Evolutionary conservation across 2,888 invertebrate species (phyloP).

Genomic region (Eupithecia tripunctaria): DNA sequence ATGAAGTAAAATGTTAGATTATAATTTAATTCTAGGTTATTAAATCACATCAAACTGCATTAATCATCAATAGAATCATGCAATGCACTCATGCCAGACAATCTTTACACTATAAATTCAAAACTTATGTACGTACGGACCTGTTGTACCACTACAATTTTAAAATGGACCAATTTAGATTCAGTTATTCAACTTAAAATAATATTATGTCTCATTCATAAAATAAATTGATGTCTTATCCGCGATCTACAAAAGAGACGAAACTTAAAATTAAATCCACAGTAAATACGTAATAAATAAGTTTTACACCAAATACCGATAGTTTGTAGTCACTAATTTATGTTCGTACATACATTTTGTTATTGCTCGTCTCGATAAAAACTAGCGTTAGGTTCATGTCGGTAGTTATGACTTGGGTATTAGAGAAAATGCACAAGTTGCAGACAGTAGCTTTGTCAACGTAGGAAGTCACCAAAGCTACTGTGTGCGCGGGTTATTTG

Average conservation of each 20-base stretch:
- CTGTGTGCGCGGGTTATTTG: constrained; percentile 42
- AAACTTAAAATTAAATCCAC: constrained; percentile 59
- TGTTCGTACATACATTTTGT: constrained; percentile 68
- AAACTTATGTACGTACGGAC: constrained; percentile 72
- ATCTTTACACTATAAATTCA: constrained; percentile 58
- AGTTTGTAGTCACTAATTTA: constrained; percentile 32
- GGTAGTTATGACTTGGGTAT: constrained; percentile 44
- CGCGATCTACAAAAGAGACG: constrained; percentile 49
- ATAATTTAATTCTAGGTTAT: constrained; percentile 39
- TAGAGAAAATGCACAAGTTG: constrained; percentile 35
- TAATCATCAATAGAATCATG: constrained; percentile 65
- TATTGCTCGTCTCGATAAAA: constrained; percentile 63
- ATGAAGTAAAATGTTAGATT: constrained; percentile 39
- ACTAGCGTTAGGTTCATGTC: constrained; percentile 47
- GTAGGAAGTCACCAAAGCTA: constrained; percentile 24
- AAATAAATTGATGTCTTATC: constrained; percentile 52
- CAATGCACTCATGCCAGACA: constrained; percentile 71
- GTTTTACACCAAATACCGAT: constrained; percentile 57
- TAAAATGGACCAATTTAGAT: constrained; percentile 61
- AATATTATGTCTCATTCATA: constrained; percentile 70
- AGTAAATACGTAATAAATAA: constrained; percentile 58
- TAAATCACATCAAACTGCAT: constrained; percentile 65
- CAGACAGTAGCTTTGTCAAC: constrained; percentile 40
- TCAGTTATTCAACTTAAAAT: constrained; percentile 60
- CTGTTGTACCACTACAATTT: constrained; percentile 60